These are phyloP conservation scores for Leucosticte australis DNA, from an alignment of 2,113 vertebrate species.

Conservation along the genomic window DNA sequence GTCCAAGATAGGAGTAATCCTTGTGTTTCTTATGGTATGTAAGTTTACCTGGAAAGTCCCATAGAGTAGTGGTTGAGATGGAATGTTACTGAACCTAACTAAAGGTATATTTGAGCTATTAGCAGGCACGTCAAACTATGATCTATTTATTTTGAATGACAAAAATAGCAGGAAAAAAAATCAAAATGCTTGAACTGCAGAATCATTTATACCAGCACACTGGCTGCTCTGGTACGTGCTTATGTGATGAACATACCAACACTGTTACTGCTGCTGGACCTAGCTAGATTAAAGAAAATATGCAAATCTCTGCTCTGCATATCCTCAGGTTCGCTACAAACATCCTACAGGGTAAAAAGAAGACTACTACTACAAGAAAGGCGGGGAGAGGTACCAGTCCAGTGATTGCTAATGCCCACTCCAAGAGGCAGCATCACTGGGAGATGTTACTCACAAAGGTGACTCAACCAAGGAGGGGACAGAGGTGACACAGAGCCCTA, in stretches of 20 bases:
- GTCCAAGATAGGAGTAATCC: neutral
- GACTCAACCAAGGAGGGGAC: neutral
- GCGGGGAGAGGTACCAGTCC: accelerated
- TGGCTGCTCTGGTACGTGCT: neutral
- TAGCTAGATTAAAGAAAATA: neutral
- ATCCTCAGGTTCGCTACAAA: neutral
- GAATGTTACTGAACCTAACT: neutral
- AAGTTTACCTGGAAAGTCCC: neutral
- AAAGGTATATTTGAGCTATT: neutral
- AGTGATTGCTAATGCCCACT: neutral
- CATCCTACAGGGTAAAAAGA: neutral
- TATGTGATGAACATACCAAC: neutral
- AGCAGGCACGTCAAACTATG: neutral
- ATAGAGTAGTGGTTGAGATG: neutral
- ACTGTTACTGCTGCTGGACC: neutral
- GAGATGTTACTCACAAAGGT: neutral
- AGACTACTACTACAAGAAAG: neutral
- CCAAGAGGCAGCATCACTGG: neutral
- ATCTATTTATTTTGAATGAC: neutral
- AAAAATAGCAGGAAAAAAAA: neutral
- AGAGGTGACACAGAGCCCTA: neutral
- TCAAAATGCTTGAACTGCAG: neutral
- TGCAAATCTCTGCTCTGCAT: neutral
- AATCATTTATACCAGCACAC: neutral
- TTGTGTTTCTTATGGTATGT: neutral